Evolutionary conservation across 2,113 vertebrate genomes (phyloP).

Genomic region (Psilopogon haemacephalus): DNA sequence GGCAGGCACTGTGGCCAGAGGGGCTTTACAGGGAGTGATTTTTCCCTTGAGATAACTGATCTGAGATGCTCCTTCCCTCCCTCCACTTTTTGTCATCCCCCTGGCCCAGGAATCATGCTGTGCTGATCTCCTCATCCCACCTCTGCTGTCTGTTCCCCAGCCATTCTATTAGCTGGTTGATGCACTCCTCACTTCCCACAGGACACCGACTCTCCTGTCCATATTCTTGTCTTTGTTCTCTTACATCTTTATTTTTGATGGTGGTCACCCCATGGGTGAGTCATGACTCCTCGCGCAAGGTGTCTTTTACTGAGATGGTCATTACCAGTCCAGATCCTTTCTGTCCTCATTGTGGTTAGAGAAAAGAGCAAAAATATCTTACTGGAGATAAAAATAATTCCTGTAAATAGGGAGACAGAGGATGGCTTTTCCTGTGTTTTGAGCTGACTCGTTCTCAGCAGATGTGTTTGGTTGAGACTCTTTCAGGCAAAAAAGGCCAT

Average conservation of each 20-base stretch:
- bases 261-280: background rate
- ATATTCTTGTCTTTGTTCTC: background rate
- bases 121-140: background rate
- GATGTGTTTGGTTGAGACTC: background rate
- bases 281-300: accelerated
- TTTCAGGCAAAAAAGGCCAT: background rate
- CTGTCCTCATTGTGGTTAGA: background rate
- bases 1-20: background rate
- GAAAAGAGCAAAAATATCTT: background rate
- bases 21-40: background rate
- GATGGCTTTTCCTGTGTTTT: constrained; percentile 4
- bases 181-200: accelerated
- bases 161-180: background rate
- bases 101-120: background rate
- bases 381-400: background rate
- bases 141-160: background rate
- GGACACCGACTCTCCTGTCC: background rate
- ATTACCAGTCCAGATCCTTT: background rate
- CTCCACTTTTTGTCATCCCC: constrained; percentile 68
- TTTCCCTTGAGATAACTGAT: constrained; percentile 10
- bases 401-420: background rate
- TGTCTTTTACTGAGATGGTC: background rate
- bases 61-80: constrained; percentile 44
- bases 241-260: background rate
- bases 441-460: background rate